Base-by-base conservation (phyloP, 2,797 vertebrate genomes). In the Anguilla pacifica region DNA sequence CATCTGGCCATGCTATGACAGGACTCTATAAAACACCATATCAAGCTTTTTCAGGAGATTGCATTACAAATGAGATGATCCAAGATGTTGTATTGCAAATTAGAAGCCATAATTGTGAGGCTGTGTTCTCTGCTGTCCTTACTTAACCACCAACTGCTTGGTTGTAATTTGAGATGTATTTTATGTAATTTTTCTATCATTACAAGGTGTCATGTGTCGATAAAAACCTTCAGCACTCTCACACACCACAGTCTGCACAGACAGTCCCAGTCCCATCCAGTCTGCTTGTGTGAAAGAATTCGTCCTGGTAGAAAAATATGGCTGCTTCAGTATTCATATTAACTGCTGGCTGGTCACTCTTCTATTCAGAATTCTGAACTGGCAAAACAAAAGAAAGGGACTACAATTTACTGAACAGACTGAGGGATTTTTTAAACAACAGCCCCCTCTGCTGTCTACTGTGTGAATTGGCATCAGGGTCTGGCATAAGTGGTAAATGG, bases 401-500 rank as follows among this genome's bases (percentile, higher is more conserved):
- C 15, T 6, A 22, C 35, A 43, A 22, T 49, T 35, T 83, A 31
- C 4, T 1, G 28, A 35, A 57, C 13, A 46, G 10, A n/a, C 39
- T 5, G 13, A 84, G 9, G 2, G n/a, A 77, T 67, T 19, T 85
- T 46, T 90, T 74, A 86, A 46, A 39, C 90, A 88, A 90, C 90
- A 93, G 88, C 87, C 49, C 91, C 90, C 86, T 87, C 91, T 91
- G 90, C 77, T 91, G 92, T 87, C 77, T 3, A 13, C 2, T 81
- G 31, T 28, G 13, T 39, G 25, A 89, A 85, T 28, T 64, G 84
- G 35, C 53, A 55, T 10, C 28, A 11, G 0, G 10, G 35, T 15
- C 17, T 81, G 3, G 49, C 0, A 82, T 3, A 22, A 3, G 19
- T 53, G n/a, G n/a, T n/a, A n/a, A n/a, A n/a, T n/a, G n/a, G n/a